phyloP scores from a whole-genome alignment of 2,888 invertebrate species.

The Lithophane leautieri region DNA sequence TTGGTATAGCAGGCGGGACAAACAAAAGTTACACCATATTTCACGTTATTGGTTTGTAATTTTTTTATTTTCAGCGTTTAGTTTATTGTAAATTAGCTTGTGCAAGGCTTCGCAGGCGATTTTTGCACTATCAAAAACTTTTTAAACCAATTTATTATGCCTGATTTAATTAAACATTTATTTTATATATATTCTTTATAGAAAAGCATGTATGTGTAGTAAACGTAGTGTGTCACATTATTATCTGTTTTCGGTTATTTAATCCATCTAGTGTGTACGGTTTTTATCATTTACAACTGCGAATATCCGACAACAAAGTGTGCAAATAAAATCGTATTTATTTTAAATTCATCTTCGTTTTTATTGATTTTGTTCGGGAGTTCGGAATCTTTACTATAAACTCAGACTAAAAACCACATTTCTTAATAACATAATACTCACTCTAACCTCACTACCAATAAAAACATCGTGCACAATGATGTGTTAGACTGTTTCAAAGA shows the following conservation, averaged over 20 bases:
- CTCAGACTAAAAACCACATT: background rate
- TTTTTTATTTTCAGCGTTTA: no score
- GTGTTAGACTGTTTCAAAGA: conserved; percentile 7
- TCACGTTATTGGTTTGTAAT: no score
- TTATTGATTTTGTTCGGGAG: background rate
- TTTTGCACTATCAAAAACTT: no score
- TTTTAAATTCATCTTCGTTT: background rate
- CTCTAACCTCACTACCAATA: background rate
- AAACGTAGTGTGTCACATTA: background rate
- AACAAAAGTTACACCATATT: no score
- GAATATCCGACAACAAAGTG: conserved; percentile 9
- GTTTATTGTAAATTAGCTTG: no score
- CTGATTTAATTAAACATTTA: no score
- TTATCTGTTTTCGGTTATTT: background rate
- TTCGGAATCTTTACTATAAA: background rate
- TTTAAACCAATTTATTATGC: no score
- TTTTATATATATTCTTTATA: no score
- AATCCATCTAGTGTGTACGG: background rate
- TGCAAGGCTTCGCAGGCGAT: no score
- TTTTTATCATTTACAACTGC: background rate
- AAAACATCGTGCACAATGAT: background rate
- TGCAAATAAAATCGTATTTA: background rate
- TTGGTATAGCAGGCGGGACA: no score
- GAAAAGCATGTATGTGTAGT: no score
- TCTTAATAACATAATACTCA: background rate